Evolutionary conservation across 2,888 invertebrate genomes (phyloP), one percentile per base, ranked within the genome.

Genomic region (Cantharis rustica): DNA sequence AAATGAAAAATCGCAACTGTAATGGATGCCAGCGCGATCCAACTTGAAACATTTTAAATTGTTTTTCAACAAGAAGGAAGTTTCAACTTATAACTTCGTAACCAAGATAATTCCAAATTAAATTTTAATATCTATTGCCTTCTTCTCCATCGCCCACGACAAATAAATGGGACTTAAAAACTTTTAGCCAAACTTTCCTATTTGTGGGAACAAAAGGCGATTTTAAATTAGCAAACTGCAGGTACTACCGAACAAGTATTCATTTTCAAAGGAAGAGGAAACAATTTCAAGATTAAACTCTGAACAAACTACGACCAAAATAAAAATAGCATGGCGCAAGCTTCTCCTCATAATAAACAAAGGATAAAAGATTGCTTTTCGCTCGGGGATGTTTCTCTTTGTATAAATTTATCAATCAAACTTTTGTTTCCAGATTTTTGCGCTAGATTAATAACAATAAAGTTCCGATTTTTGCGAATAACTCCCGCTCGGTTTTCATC

Each of bases 221-320:
- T 82, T 83, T 82, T 79, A 83, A 84, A 85, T 86, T 86, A 84
- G 81, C 85, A 84, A 84, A 85, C 83, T 84, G 84, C 84, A 85
- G 85, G 84, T 85, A 79, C 20, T 66, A 75, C 27, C 72, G 23
- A 23, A 23, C 69, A n/a, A 71, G 68, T 69, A 73, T 76, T 78
- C 73, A 73, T 76, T 72, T 72, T 69, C 27, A 76, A 78, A 77
- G 77, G 69, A 70, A 72, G 70, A 63, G 68, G 66, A 73, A 72
- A 75, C 71, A 72, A 74, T 72, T 78, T 78, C 68, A 47, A 74
- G 75, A 78, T 78, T 75, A 78, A 78, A 73, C 70, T 71, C 63
- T 47, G 75, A 78, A 76, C 73, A 76, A 77, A 77, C 31, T 31
- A 31, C 31, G 13, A n/a, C 31, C 31, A 31, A 31, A 31, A 31